Conservation (phyloP, 2,888 invertebrate species). For the Ormyrus thymus region DNA sequence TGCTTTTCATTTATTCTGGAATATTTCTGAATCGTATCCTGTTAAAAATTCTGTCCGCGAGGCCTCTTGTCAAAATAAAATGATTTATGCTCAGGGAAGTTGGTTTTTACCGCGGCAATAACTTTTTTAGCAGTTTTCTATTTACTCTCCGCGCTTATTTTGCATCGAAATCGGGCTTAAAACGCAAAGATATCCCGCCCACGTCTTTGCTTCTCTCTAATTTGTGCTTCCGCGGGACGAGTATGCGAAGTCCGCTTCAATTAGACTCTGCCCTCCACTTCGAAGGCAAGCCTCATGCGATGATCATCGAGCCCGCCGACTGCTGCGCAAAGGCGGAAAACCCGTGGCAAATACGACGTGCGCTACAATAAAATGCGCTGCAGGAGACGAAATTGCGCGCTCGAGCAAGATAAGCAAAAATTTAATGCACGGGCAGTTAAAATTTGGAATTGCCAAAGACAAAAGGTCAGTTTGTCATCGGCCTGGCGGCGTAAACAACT, state of each 20-base stretch:
- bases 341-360: slow-evolving; percentile 60
- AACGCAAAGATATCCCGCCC: neutral
- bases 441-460: slow-evolving; percentile 23
- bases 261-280: slow-evolving; percentile 39
- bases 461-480: slow-evolving; percentile 8
- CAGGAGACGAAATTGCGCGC: slow-evolving; percentile 28
- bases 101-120: neutral
- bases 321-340: slow-evolving; percentile 15
- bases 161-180: too few relatives aligned
- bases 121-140: neutral
- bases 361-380: slow-evolving; percentile 54
- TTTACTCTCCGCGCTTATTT: neutral
- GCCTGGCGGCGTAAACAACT: neutral
- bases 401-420: slow-evolving; percentile 12
- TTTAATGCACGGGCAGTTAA: neutral
- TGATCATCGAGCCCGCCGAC: slow-evolving; percentile 32
- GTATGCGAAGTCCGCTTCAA: slow-evolving; percentile 42
- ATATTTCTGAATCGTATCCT: slow-evolving; percentile 8
- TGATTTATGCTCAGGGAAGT: too few relatives aligned
- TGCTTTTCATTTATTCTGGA: slow-evolving; percentile 10
- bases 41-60: slow-evolving; percentile 24
- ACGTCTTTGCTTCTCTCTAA: slow-evolving; percentile 15
- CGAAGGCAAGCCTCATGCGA: slow-evolving; percentile 22
- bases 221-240: slow-evolving; percentile 26
- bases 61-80: too few relatives aligned